Evolutionary conservation across 2,797 vertebrate genomes (phyloP).

Genomic region (Peromyscus aztecus): DNA sequence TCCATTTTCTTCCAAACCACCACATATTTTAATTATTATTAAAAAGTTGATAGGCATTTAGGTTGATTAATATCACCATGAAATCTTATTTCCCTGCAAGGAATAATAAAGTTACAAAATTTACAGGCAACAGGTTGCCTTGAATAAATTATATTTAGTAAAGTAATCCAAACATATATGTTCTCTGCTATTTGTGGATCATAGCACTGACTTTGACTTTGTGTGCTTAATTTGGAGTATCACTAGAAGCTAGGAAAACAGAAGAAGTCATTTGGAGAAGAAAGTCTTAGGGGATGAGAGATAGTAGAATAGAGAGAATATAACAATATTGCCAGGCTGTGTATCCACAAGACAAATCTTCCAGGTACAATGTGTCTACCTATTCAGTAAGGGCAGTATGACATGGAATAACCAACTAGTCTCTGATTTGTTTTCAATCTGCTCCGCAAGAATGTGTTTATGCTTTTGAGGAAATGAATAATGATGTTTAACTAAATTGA

Average conservation of each 20-base stretch:
- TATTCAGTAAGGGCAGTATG: background rate
- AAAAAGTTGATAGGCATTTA: background rate
- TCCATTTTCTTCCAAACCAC: background rate
- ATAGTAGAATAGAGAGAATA: background rate
- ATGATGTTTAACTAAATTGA: background rate
- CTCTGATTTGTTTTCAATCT: background rate
- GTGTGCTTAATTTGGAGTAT: background rate
- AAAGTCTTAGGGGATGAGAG: background rate
- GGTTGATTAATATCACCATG: background rate
- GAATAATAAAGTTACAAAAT: background rate
- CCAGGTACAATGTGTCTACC: too few relatives aligned
- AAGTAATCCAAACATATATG: background rate
- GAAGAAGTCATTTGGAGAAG: background rate
- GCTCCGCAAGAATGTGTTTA: too few relatives aligned
- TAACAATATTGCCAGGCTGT: background rate
- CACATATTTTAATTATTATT: background rate
- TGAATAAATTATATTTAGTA: background rate
- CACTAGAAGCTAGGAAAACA: background rate
- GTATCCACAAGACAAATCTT: too few relatives aligned
- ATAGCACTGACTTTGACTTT: background rate
- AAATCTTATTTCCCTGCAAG: background rate
- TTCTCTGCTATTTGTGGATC: background rate
- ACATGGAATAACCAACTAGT: background rate
- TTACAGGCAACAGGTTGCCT: background rate
- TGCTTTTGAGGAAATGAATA: background rate